Evolutionary conservation across 2,797 vertebrate genomes (phyloP).

Genomic region (Microctenopoma stevenorrisi): DNA sequence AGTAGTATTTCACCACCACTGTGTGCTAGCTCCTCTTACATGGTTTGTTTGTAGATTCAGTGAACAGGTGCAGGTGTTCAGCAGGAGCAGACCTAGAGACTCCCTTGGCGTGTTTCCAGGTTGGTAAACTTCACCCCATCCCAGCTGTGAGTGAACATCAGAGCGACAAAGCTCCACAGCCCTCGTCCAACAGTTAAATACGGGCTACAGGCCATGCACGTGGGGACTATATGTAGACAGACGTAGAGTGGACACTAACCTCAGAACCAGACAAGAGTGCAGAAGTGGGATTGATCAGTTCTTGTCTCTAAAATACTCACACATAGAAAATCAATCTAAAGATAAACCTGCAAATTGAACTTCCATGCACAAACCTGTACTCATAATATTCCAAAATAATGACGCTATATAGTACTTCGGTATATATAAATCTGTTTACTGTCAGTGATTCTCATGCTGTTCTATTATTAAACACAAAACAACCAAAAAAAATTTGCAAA

Average conservation of each 20-base stretch:
- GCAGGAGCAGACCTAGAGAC: conserved; percentile 40
- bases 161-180: conserved; percentile 40
- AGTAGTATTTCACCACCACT: conserved; percentile 8
- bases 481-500: conserved; percentile 1
- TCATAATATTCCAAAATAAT: neutral
- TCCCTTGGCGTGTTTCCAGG: conserved; percentile 57
- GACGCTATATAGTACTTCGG: neutral
- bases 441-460: neutral
- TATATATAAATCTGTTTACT: neutral
- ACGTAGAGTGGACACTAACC: conserved; percentile 31
- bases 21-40: conserved; percentile 18
- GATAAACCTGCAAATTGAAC: neutral
- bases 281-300: too few relatives aligned
- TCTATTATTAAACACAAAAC: neutral
- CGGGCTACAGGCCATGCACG: conserved; percentile 41
- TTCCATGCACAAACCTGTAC: neutral
- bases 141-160: conserved; percentile 60
- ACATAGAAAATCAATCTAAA: too few relatives aligned
- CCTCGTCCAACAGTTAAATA: conserved; percentile 33
- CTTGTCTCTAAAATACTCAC: too few relatives aligned
- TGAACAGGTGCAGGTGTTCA: conserved; percentile 52
- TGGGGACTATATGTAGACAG: conserved; percentile 25
- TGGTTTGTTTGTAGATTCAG: conserved; percentile 39
- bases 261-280: conserved; percentile 14
- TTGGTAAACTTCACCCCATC: conserved; percentile 50